Percentiles rank a stretch among this genome's conserved stretches.
These are phyloP conservation scores for Melipona quadrifasciata DNA, from an alignment of 1,140 invertebrate genomes.

Conservation along the genomic window DNA sequence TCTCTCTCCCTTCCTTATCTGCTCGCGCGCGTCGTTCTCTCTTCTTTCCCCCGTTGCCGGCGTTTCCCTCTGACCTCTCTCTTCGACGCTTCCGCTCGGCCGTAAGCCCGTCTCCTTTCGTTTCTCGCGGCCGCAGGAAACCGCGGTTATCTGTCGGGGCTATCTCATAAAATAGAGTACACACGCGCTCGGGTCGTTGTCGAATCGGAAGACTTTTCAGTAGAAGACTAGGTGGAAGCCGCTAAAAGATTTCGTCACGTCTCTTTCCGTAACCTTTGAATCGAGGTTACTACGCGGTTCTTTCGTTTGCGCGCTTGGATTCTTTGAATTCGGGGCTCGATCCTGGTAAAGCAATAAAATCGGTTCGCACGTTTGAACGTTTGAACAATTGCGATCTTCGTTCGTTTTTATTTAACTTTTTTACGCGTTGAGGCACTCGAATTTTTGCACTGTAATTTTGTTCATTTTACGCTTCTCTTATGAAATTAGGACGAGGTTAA, in stretches of 20 bases:
- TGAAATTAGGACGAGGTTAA: neutral
- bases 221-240: conserved; percentile 31
- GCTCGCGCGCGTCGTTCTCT: conserved; percentile 27
- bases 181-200: conserved; percentile 37
- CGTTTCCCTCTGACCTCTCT: conserved; percentile 19
- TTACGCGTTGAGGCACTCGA: neutral
- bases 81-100: neutral
- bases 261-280: neutral
- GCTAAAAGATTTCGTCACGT: conserved; percentile 45
- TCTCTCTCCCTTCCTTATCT: conserved; percentile 33
- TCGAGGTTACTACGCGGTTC: neutral
- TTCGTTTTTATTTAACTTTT: neutral
- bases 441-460: too few species aligned
- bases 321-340: neutral
- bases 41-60: conserved; percentile 43
- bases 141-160: conserved; percentile 46
- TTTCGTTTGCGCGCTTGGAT: neutral
- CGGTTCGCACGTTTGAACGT: neutral
- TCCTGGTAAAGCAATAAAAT: neutral
- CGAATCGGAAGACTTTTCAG: conserved; percentile 60
- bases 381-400: neutral
- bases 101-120: conserved; percentile 22
- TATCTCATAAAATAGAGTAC: conserved; percentile 58
- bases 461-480: too few species aligned
- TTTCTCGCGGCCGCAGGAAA: conserved; percentile 56